phyloP scores from a whole-genome alignment of 2,888 invertebrate genomes.

The Eupeodes latifasciatus region DNA sequence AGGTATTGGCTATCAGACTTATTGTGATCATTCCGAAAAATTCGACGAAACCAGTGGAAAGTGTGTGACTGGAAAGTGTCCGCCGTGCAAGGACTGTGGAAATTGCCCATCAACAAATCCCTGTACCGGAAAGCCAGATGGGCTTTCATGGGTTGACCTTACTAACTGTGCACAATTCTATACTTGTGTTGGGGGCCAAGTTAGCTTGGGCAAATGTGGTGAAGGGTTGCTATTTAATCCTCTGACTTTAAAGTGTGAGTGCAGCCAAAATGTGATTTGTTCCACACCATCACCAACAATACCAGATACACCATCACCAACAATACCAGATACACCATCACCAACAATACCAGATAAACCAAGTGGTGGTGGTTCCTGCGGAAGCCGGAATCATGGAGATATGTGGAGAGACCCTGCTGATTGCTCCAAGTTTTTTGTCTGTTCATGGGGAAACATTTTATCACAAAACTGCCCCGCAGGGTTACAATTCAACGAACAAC shows the following conservation, averaged over 20 bases:
- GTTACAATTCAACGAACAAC: background rate
- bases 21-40: conserved; percentile 60
- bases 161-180: no score
- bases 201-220: no score
- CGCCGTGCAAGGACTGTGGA: conserved; percentile 63
- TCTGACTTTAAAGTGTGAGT: no score
- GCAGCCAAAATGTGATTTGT: background rate
- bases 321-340: background rate
- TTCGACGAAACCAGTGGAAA: conserved; percentile 40
- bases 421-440: conserved; percentile 9
- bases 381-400: background rate
- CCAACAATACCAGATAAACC: background rate
- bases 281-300: background rate
- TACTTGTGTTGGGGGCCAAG: no score
- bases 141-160: no score
- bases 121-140: background rate
- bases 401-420: conserved; percentile 23
- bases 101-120: background rate
- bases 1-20: conserved; percentile 17
- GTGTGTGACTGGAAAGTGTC: conserved; percentile 75
- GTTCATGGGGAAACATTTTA: background rate
- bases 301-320: background rate
- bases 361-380: background rate
- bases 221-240: no score
- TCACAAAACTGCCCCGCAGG: background rate